phyloP scores from a whole-genome alignment of 2,888 invertebrate genomes.

The Tenthredo notha region DNA sequence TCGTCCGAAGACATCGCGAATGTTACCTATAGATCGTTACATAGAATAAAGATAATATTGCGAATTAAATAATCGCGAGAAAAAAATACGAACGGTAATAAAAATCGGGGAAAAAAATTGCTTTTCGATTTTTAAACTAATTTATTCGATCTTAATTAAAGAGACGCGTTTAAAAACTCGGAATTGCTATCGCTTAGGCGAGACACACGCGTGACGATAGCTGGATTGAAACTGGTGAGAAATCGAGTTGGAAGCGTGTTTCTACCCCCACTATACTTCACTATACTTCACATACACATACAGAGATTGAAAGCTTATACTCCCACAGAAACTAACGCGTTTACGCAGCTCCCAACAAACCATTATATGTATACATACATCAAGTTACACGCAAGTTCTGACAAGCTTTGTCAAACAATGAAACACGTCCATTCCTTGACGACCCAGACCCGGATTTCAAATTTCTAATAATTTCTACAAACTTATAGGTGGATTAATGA shows the following conservation, averaged over 20 bases:
- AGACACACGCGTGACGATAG: constrained; percentile 50
- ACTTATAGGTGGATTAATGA: not conserved
- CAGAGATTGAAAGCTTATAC: not conserved
- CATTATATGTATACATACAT: not conserved
- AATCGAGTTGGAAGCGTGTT: constrained; percentile 51
- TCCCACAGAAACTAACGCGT: constrained; percentile 11
- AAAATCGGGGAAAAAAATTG: not conserved
- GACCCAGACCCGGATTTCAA: not conserved
- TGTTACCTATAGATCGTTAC: not conserved
- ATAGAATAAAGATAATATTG: not conserved
- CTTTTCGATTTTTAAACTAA: not conserved
- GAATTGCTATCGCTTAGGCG: constrained; percentile 1
- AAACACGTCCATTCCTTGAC: not conserved
- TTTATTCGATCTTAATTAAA: not conserved
- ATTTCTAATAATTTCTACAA: not conserved
- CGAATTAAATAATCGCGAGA: not conserved
- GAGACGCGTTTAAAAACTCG: not conserved
- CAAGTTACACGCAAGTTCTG: not conserved
- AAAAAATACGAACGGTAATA: not conserved
- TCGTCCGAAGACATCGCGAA: constrained; percentile 40
- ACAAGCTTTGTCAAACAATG: constrained; percentile 10
- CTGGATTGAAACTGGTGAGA: constrained; percentile 49
- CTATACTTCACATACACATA: constrained; percentile 14
- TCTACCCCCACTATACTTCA: constrained; percentile 41
- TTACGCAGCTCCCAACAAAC: not conserved